Evolutionary conservation across 2,888 invertebrate genomes (phyloP).

Genomic region (Sympetrum striolatum): DNA sequence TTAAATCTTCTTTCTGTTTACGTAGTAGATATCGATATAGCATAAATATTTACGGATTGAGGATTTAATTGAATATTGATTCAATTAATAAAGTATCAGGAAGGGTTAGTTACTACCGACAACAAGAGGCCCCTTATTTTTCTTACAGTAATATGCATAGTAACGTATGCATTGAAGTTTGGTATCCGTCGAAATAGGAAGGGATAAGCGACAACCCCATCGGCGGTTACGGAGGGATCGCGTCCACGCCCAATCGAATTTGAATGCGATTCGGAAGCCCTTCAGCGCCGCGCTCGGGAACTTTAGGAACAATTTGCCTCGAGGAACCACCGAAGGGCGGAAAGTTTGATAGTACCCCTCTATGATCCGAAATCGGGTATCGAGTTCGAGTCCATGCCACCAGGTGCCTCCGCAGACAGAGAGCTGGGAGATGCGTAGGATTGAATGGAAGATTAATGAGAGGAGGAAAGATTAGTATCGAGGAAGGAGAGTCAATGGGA

Average conservation of each 20-base stretch:
- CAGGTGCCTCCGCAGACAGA: not conserved
- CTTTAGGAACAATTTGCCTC: not conserved
- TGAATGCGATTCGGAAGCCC: not conserved
- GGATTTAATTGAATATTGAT: too few relatives aligned
- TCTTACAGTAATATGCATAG: too few relatives aligned
- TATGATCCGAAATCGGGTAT: not conserved
- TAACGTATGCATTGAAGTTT: too few relatives aligned
- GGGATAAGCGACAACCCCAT: too few relatives aligned
- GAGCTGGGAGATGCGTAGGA: not conserved
- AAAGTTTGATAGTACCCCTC: not conserved
- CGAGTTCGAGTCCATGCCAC: not conserved
- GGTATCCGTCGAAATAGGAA: too few relatives aligned
- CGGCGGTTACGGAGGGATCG: not conserved
- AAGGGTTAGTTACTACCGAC: too few relatives aligned
- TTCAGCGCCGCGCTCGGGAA: not conserved
- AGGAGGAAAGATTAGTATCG: not conserved
- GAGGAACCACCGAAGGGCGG: not conserved
- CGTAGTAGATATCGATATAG: too few relatives aligned
- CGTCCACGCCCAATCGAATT: not conserved
- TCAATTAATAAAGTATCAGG: too few relatives aligned
- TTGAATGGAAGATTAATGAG: not conserved
- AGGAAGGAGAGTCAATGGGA: too few relatives aligned
- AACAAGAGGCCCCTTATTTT: too few relatives aligned
- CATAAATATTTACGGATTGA: too few relatives aligned
- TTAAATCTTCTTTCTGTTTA: too few relatives aligned